phyloP scores from a whole-genome alignment of 1,140 invertebrate species.

The Penaeus indicus region DNA sequence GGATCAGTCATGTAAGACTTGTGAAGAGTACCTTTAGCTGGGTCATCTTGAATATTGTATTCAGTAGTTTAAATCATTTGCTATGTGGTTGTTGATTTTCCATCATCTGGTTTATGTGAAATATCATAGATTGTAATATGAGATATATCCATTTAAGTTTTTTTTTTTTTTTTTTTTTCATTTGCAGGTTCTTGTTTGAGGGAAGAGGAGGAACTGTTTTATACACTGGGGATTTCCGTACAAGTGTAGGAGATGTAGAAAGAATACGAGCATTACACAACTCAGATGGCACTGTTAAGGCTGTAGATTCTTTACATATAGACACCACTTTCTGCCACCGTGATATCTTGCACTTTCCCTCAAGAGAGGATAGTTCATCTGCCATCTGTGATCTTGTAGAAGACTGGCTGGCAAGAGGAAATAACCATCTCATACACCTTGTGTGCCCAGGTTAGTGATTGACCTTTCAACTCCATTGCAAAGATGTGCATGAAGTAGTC shows the following conservation, averaged over 20 bases:
- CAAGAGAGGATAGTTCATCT: slow-evolving; percentile 73
- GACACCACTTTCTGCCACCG: slow-evolving; percentile 79
- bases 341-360: slow-evolving; percentile 74
- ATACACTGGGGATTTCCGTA: slow-evolving; percentile 81
- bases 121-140: too few species aligned
- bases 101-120: too few species aligned
- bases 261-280: slow-evolving; percentile 75
- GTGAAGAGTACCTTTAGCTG: not conserved
- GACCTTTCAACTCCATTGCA: not conserved
- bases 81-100: too few species aligned
- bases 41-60: too few species aligned
- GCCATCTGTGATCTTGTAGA: slow-evolving; percentile 72
- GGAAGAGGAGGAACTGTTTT: slow-evolving; percentile 71
- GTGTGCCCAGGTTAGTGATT: slow-evolving; percentile 62
- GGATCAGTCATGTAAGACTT: slow-evolving; percentile 78
- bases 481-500: too few species aligned
- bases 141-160: too few species aligned
- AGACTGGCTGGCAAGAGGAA: slow-evolving; percentile 73
- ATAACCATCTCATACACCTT: slow-evolving; percentile 65
- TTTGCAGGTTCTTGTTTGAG: slow-evolving; percentile 76
- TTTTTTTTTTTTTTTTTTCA: slow-evolving; percentile 1
- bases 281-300: slow-evolving; percentile 71
- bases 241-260: slow-evolving; percentile 73
- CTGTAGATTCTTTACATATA: slow-evolving; percentile 77
- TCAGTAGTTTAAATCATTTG: too few species aligned